Base-by-base conservation (phyloP, 1,140 invertebrate genomes). In the Eriosoma lanigerum region DNA sequence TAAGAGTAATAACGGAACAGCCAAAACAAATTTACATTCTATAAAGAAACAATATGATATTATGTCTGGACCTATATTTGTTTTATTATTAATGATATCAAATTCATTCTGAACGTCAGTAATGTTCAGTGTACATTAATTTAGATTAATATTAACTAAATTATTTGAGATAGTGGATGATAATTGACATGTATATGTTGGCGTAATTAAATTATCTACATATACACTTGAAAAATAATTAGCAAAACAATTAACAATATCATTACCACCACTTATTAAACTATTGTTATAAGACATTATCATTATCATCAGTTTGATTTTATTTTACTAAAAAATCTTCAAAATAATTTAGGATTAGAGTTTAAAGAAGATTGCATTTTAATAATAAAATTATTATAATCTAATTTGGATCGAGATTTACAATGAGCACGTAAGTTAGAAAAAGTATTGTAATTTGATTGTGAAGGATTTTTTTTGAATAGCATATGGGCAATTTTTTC, bases 21-120 rank as follows among this genome's bases (percentile, higher is more conserved):
- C n/a, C 12, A 62, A 29, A 62, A 29, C 24, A 32, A 62, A 62
- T 62, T 62, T 62, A 13, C 26, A 62, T 12, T 62, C 13, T 1
- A 24, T 62, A 62, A 62, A 62, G 21, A 62, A 62, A 26, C 32
- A 6, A 62, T 24, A 32, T 32, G 58, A 62, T 10, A 62, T 62
- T 3, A 12, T 62, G 15, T 62, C 26, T 6, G 58, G 24, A 29
- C 58, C 24, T 10, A 24, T 1, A 62, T 24, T 26, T 3, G 58
- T 62, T 62, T 29, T 60, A 21, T 29, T 29, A 32, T 3, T 62
- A 15, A 32, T 29, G 13, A 15, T 29, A 62, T 29, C n/a, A 24
- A 62, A 29, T 62, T 8, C 58, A 29, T 24, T 62, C 29, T 8
- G 21, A 29, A 62, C 15, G 21, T 62, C 58, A 29, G 19, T 60